Percentiles rank a stretch among this genome's conserved stretches.
These are phyloP conservation scores for Octodon degus DNA, from an alignment of 2,113 vertebrate genomes.

Conservation along the genomic window DNA sequence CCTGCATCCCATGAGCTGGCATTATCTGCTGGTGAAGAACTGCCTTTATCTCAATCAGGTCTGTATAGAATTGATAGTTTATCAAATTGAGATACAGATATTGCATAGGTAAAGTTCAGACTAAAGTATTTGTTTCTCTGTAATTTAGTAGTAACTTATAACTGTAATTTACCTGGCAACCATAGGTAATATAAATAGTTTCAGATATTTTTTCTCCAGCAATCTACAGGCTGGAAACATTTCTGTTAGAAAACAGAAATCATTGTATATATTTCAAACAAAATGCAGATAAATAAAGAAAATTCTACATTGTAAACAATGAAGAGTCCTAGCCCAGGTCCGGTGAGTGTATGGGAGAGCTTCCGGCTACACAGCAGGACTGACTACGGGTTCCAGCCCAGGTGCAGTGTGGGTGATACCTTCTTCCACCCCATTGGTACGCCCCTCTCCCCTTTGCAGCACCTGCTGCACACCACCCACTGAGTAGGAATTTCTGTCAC, in stretches of 20 bases:
- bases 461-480: too few species aligned
- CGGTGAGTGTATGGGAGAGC: too few species aligned
- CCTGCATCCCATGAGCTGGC: background rate
- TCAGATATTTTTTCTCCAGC: background rate
- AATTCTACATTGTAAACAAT: background rate
- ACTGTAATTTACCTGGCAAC: background rate
- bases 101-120: background rate
- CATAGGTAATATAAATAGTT: background rate
- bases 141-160: slow-evolving; percentile 10
- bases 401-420: too few species aligned
- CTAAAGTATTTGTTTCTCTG: slow-evolving; percentile 19
- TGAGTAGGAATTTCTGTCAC: too few species aligned
- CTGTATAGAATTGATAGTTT: background rate
- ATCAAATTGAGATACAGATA: background rate
- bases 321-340: too few species aligned
- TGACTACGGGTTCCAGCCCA: too few species aligned
- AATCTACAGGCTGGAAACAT: background rate
- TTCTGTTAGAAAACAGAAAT: slow-evolving; percentile 49
- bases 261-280: background rate
- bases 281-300: slow-evolving; percentile 3
- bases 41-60: background rate
- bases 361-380: too few species aligned
- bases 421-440: too few species aligned
- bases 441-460: too few species aligned
- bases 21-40: background rate